phyloP scores from a whole-genome alignment of 2,113 vertebrate species.

The Diglossa brunneiventris region DNA sequence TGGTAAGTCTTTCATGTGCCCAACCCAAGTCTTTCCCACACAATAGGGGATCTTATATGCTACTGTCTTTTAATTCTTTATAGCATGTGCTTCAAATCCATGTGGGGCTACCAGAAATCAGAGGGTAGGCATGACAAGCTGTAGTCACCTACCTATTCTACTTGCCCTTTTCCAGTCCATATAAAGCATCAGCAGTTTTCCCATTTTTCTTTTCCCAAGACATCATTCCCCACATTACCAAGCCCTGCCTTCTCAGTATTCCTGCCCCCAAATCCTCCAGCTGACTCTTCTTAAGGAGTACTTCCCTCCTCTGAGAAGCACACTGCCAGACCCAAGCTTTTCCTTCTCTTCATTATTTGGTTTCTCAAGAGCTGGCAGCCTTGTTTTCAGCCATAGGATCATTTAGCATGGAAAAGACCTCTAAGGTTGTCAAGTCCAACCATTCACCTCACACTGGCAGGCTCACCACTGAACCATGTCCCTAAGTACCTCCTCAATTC shows the following conservation, averaged over 20 bases:
- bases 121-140: background rate
- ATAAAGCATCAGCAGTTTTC: background rate
- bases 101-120: background rate
- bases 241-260: background rate
- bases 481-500: background rate
- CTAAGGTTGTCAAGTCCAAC: background rate
- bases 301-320: background rate
- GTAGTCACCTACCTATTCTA: background rate
- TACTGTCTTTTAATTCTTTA: background rate
- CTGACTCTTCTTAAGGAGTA: background rate
- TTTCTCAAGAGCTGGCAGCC: background rate
- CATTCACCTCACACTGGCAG: background rate
- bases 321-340: background rate
- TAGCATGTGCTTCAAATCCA: background rate
- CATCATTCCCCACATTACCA: background rate
- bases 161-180: background rate
- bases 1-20: background rate
- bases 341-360: background rate
- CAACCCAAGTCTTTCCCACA: background rate
- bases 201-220: background rate
- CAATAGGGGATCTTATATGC: fast-evolving
- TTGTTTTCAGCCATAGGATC: background rate
- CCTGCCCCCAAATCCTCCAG: background rate
- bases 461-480: background rate
- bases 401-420: background rate